Percentiles rank a stretch among this genome's conserved stretches.
These are phyloP conservation scores for Sepioteuthis lessoniana DNA, from an alignment of 2,888 invertebrate genomes.

Conservation along the genomic window DNA sequence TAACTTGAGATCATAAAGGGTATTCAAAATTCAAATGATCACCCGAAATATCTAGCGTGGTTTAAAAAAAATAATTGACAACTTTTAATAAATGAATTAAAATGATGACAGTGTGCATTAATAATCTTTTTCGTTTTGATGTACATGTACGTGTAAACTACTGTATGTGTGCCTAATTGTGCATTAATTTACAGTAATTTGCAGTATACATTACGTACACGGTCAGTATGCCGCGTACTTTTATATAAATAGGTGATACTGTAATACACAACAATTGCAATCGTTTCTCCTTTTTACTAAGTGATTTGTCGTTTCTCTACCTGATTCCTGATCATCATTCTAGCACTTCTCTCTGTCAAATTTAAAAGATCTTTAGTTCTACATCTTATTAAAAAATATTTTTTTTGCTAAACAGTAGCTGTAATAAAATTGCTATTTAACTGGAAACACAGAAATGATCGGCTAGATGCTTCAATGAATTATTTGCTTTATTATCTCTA, in stretches of 20 bases:
- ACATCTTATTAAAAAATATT: not conserved
- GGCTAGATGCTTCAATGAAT: not conserved
- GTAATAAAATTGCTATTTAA: not conserved
- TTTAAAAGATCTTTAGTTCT: not conserved
- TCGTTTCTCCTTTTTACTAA: not conserved
- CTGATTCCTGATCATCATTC: not conserved
- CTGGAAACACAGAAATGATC: not conserved
- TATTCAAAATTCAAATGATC: too few species aligned
- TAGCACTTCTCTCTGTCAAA: not conserved
- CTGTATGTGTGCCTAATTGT: not conserved
- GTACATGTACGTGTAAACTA: not conserved
- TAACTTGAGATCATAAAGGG: not conserved
- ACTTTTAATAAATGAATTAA: too few species aligned
- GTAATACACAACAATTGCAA: not conserved
- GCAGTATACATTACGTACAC: not conserved
- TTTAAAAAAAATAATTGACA: too few species aligned
- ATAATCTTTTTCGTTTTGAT: too few species aligned
- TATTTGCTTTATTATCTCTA: not conserved
- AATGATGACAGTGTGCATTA: too few species aligned
- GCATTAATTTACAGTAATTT: not conserved
- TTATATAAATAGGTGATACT: not conserved
- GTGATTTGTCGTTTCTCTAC: not conserved
- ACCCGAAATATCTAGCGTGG: too few species aligned
- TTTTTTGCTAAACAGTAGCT: not conserved
- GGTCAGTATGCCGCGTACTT: constrained; percentile 12